These are phyloP conservation scores for Drosophila melanica DNA, from an alignment of 1,140 invertebrate species.

Conservation along the genomic window DNA sequence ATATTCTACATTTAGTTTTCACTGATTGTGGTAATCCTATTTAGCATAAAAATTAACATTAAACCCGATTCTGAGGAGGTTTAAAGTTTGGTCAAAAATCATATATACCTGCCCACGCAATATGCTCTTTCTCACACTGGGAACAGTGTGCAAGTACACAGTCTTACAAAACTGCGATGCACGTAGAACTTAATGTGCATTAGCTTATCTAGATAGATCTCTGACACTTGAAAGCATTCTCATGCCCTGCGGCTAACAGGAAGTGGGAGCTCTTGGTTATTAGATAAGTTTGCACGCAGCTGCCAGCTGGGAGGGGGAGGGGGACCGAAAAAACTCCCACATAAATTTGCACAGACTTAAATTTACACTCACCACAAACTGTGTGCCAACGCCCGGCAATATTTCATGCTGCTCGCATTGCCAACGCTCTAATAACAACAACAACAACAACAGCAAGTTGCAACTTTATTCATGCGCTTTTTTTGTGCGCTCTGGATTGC, in stretches of 20 bases:
- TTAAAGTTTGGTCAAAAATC: too few species aligned
- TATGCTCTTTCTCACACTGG: too few species aligned
- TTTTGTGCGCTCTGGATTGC: not conserved
- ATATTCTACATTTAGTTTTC: too few species aligned
- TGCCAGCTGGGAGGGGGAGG: not conserved
- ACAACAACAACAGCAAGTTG: constrained; percentile 1
- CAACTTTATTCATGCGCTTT: constrained; percentile 34
- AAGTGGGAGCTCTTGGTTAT: constrained; percentile 56
- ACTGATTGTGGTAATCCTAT: too few species aligned
- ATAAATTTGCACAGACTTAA: constrained; percentile 69
- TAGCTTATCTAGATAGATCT: constrained; percentile 17
- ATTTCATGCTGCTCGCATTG: constrained; percentile 59
- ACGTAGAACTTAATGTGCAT: constrained; percentile 4
- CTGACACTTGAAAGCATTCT: constrained; percentile 19
- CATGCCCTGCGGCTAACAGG: constrained; percentile 38
- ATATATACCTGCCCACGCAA: too few species aligned
- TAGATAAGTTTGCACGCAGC: constrained; percentile 63
- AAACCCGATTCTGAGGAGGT: too few species aligned
- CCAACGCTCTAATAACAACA: constrained; percentile 5
- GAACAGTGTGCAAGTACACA: not conserved
- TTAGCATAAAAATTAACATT: too few species aligned
- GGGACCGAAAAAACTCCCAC: constrained; percentile 59
- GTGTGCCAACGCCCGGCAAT: constrained; percentile 44
- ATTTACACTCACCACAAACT: constrained; percentile 30
- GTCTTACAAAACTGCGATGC: not conserved